These are phyloP conservation scores for Bryconaethiops microstoma DNA, from an alignment of 2,797 vertebrate genomes.

Conservation along the genomic window DNA sequence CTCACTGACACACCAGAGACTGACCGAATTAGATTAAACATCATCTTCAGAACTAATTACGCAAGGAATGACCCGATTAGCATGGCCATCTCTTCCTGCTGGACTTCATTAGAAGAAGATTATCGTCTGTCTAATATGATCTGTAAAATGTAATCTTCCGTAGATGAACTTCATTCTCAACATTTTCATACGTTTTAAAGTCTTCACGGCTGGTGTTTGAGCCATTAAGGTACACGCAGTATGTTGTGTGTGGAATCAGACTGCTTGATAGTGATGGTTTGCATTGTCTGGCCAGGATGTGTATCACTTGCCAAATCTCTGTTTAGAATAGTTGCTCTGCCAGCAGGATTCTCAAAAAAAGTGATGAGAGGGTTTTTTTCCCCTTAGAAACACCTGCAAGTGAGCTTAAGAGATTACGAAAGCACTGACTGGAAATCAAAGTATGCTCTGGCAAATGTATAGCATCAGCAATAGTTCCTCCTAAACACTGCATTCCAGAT, in stretches of 20 bases:
- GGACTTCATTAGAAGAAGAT: not conserved
- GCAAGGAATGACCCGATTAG: not conserved
- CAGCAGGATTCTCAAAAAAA: constrained; percentile 57
- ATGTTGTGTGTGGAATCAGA: not conserved
- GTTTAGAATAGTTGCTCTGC: constrained; percentile 49
- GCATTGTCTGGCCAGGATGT: constrained; percentile 10
- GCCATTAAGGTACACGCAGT: not conserved
- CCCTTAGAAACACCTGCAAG: constrained; percentile 21
- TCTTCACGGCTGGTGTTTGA: too few species aligned
- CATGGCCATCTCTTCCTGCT: not conserved
- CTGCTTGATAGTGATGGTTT: constrained; percentile 24
- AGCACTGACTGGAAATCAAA: constrained; percentile 9
- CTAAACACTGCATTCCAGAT: not conserved
- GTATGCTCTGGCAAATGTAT: not conserved
- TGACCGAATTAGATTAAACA: not conserved
- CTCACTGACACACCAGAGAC: not conserved
- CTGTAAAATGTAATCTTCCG: not conserved
- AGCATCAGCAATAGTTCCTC: not conserved
- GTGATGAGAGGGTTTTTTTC: not conserved
- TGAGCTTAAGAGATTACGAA: constrained; percentile 3
- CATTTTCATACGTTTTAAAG: not conserved
- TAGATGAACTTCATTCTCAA: not conserved
- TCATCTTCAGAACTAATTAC: not conserved
- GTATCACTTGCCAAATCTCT: constrained; percentile 25
- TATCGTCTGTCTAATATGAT: not conserved